Percentiles rank a stretch among this genome's conserved stretches.
These are phyloP conservation scores for Alfaro cultratus DNA, from an alignment of 2,797 vertebrate species.

Conservation along the genomic window DNA sequence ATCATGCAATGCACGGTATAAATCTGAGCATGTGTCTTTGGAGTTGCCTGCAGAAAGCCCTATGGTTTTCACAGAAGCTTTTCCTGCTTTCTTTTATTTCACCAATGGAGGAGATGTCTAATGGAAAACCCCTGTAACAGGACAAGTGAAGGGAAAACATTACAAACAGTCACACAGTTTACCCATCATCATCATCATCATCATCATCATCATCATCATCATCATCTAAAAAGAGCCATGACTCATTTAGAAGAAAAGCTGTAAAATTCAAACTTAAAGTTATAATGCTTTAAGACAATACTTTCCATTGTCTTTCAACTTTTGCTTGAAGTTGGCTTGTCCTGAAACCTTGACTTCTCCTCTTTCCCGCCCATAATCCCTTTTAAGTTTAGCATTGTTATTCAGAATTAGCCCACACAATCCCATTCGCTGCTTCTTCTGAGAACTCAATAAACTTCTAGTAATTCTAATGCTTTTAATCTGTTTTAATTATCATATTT, in stretches of 20 bases:
- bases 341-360: neutral
- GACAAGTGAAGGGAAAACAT: constrained; percentile 65
- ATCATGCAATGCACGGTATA: constrained; percentile 39
- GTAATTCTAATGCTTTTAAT: neutral
- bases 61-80: constrained; percentile 51
- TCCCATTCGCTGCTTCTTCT: neutral
- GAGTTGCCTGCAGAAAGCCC: constrained; percentile 45
- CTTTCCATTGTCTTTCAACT: neutral
- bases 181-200: constrained; percentile 6
- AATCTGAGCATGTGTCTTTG: constrained; percentile 28
- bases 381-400: neutral
- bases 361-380: neutral
- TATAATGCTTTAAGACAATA: neutral
- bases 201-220: constrained; percentile 7
- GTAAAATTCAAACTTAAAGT: neutral
- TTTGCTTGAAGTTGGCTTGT: neutral
- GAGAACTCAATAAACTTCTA: neutral
- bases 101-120: constrained; percentile 61
- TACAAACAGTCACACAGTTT: constrained; percentile 59
- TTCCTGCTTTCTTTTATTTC: constrained; percentile 40
- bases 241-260: neutral
- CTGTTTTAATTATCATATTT: too few species aligned
- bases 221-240: neutral
- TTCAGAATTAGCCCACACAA: neutral
- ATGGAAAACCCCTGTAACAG: constrained; percentile 73